These are phyloP conservation scores for Drosophila seclusa DNA, from an alignment of 2,888 invertebrate species.

Conservation along the genomic window DNA sequence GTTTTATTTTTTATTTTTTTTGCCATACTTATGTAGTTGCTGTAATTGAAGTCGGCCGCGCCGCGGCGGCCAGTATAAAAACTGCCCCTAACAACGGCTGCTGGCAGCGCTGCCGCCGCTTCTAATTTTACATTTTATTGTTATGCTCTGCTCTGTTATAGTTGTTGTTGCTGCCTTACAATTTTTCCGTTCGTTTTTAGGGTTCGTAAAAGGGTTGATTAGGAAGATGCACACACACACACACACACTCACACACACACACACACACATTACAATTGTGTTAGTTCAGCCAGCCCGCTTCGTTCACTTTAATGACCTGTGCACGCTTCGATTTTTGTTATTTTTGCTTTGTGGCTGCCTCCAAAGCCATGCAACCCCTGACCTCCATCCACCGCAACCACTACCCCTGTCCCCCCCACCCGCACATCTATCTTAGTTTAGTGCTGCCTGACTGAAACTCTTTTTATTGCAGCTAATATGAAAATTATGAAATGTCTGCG, in stretches of 20 bases:
- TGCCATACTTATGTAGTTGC: slow-evolving; percentile 39
- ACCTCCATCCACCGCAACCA: not conserved
- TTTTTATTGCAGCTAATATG: slow-evolving; percentile 73
- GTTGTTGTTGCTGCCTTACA: slow-evolving; percentile 52
- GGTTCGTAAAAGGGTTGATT: slow-evolving; percentile 81
- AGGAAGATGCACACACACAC: slow-evolving; percentile 62
- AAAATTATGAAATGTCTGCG: slow-evolving; percentile 67
- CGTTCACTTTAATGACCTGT: slow-evolving; percentile 71
- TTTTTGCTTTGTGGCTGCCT: slow-evolving; percentile 50
- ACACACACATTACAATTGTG: slow-evolving; percentile 44
- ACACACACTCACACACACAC: slow-evolving; percentile 27
- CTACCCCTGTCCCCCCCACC: not conserved
- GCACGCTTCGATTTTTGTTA: slow-evolving; percentile 74
- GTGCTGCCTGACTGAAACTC: slow-evolving; percentile 17
- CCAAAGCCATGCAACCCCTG: not conserved
- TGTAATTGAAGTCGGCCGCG: slow-evolving; percentile 60
- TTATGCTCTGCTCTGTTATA: slow-evolving; percentile 59
- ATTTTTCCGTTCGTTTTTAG: slow-evolving; percentile 68
- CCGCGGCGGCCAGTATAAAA: slow-evolving; percentile 32
- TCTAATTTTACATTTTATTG: slow-evolving; percentile 81
- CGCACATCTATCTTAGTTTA: slow-evolving; percentile 4
- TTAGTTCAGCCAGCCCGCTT: slow-evolving; percentile 40
- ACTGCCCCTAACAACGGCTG: slow-evolving; percentile 58
- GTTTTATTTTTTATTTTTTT: slow-evolving; percentile 20
- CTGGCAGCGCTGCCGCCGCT: slow-evolving; percentile 44